Evolutionary conservation across 2,797 vertebrate species (phyloP), one percentile per base, ranked within the genome.

Genomic region (Calcarius lapponicus): DNA sequence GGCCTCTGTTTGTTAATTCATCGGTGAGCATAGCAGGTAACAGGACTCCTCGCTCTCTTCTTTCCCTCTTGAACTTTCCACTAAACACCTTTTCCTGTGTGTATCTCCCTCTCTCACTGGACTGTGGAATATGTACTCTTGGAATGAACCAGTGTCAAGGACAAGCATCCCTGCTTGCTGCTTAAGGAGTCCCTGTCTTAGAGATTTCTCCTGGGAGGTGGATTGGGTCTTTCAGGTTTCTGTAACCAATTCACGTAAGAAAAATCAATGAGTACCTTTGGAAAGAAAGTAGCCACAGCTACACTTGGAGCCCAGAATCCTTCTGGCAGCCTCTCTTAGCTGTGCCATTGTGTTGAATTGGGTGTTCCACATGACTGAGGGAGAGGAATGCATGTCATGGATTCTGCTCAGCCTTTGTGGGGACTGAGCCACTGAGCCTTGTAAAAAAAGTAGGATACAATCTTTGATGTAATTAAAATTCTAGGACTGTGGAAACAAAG

Each of bases 11-110:
- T 56, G 18, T 76, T 70, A 64, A n/a, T 79, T 36, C 4, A 5
- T 58, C 15, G 11, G 3, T 86, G 72, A 70, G 21, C 65, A 24
- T 10, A 50, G 34, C 34, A 32, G 51, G 10, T 86, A 53, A 72
- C 32, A 61, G 40, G 60, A n/a, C 34, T 88, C 5, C 9, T 90
- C 0, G 0, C 7, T 51, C 17, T 57, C 1, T 3, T 80, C 26
- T 88, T 80, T 53, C 22, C 22, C 9, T 75, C 17, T 24, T 32
- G 22, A 60, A 53, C 28, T 53, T 80, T 69, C 36, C 45, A 14
- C 19, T 64, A n/a, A 88, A 21, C 10, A 36, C 28, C 6, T 6
- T 80, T 73, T 66, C 14, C 18, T 54, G 2, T n/a, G n/a, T n/a
- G n/a, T 81, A 16, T n/a, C 14, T 87, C 10, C 10, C 3, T 86